Evolutionary conservation across 2,888 invertebrate genomes (phyloP), one percentile per base, ranked within the genome.

Genomic region (Caenorhabditis sp.): DNA sequence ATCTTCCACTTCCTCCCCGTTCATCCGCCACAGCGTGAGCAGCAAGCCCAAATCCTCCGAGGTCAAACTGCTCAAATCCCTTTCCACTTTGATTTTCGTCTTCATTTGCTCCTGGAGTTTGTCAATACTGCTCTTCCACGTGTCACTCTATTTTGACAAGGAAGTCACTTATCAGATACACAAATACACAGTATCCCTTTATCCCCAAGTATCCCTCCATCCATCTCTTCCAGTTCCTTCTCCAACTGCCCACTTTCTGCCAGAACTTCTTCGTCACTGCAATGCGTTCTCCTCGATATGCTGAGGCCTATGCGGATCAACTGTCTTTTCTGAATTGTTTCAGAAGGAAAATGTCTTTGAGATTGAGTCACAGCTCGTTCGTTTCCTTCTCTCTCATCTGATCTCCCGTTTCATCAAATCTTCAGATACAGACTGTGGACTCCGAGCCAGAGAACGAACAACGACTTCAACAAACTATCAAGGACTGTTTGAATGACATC

Each of bases 211-310:
- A 4, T 32, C 32, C 9, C 32, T 32, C 32, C 32, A 32, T 9
- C 13, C 6, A 40, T 40, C 11, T 2, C 2, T 74, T 80, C 28
- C 69, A 80, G 74, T 64, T 80, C 26, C 74, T 80, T 0, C 80
- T 80, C n/a, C 70, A 71, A 44, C 80, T 80, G 4, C 80, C 80
- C 35, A 80, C 80, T n/a, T 80, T 74, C 53, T 80, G 80, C 51
- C 80, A 80, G 47, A 80, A 80, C 74, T 80, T 71, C 47, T 80
- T 74, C 37, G 80, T 80, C 13, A 80, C 80, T 11, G 58, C 50
- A 2, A 28, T 80, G 2, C 28, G 80, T 50, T 80, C 80, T 2
- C 80, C 80, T 11, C 15, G 80, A 51, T 80, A 80, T 40, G 67
- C 72, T 18, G 40, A 50, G 20, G 80, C 74, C 6, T 80, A 80